Evolutionary conservation across 2,888 invertebrate species (phyloP), one percentile per base, ranked within the genome.

Genomic region (Pachydiplax longipennis): DNA sequence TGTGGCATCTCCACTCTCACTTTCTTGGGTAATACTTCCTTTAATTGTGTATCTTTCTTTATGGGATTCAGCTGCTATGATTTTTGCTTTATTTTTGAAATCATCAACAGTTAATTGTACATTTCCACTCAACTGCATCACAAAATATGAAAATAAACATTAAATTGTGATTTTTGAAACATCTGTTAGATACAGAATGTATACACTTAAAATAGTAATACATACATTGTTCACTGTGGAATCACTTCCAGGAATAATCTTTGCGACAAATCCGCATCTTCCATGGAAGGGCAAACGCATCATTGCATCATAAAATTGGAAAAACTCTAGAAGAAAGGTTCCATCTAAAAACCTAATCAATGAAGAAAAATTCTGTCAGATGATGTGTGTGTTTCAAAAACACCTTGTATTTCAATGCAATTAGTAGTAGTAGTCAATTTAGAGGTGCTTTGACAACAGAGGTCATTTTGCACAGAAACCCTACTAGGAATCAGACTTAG

Each of bases 241-340:
- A 2, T 73, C 73, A 8, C 10, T 73, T 37, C 15, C 12, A 6
- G 61, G 61, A 31, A n/a, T n/a, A 37, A 37, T n/a, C 87, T 87
- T 87, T 12, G 37, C 18, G 8, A 87, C 40, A 40, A 87, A 87
- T 37, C 87, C 87, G 65, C 87, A 87, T 87, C 87, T 87, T 65
- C 87, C 87, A 37, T 31, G 1, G 37, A 87, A 61, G 13, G 87
- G 87, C 12, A 87, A 87, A 37, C 61, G 37, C 37, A 65, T 65
- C 13, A 87, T n/a, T 10, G 58, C 31, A 61, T 87, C 37, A 37
- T 87, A 87, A 10, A 61, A 35, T 22, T 65, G 87, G 35, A 87
- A 37, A 37, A 73, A 0, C n/a, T 22, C 0, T n/a, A 87, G 8
- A n/a, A 22, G 18, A 22, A 2, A 2, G 2, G 5, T 22, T 37